Evolutionary conservation across 1,140 invertebrate species (phyloP), one percentile per base, ranked within the genome.

Genomic region (Trachymyrmex septentrionalis): DNA sequence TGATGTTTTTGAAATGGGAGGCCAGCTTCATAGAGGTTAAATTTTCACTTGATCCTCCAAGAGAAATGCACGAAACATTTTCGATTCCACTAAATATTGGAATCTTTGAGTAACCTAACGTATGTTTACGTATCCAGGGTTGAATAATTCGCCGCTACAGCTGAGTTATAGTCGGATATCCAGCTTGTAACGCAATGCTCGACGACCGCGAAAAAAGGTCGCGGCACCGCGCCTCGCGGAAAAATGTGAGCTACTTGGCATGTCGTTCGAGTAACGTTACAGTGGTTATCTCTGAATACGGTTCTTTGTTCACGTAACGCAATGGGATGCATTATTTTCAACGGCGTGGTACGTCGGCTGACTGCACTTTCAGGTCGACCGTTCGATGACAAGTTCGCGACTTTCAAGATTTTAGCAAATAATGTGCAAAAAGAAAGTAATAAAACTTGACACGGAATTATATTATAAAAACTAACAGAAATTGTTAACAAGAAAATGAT

Each of bases 361-460:
- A 67, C 50, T 85, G 82, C 59, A 24, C 48, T 85, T 85, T 85
- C 30, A 57, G 82, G 73, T 85, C 82, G 61, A 85, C 73, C 48
- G 73, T 85, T 85, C 24, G 50, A 48, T 16, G 59, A 76, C 48
- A 64, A 27, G 14, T 81, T 44, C 48, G 50, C 38, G 7, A 63
- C 14, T 44, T 16, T 7, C 55, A 73, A 61, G 57, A 57, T 63
- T 63, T 14, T 50, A 48, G 4, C 53, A 12, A 30, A 57, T 19
- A 57, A n/a, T 10, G 12, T 7, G 53, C 24, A n/a, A 59, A n/a
- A 59, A n/a, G 16, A 34, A 57, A 21, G 5, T 34, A 48, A 71
- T 48, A 30, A 73, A 44, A 44, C 2, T 44, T 44, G 53, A n/a
- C 21, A n/a, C 16, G 34, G 24, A 24, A 38, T 55, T 71, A 24